phyloP scores from a whole-genome alignment of 2,888 invertebrate genomes.

The Coecobrya sp. region DNA sequence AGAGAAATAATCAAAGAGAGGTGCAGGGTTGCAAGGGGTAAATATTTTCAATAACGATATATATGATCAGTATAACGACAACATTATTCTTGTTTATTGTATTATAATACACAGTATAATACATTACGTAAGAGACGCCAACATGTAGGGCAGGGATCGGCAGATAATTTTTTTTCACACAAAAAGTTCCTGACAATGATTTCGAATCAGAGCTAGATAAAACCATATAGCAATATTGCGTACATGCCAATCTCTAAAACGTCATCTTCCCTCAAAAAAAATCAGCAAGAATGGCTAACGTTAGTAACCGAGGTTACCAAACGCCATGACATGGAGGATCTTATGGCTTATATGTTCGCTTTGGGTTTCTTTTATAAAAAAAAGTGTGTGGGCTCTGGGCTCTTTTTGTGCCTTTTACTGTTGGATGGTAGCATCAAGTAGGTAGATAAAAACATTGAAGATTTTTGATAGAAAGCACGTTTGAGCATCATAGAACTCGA shows the following conservation, averaged over 20 bases:
- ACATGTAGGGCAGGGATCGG: conserved; percentile 82
- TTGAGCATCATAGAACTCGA: not conserved
- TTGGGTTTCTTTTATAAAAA: conserved; percentile 33
- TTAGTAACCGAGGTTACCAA: conserved; percentile 11
- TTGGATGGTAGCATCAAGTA: not conserved
- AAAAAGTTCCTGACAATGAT: conserved; percentile 29
- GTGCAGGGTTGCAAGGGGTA: conserved; percentile 65
- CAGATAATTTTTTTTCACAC: conserved; percentile 38
- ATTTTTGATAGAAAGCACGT: not conserved
- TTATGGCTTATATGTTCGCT: not conserved
- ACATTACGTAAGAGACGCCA: conserved; percentile 60
- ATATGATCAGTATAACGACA: conserved; percentile 50
- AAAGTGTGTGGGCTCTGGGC: conserved; percentile 52
- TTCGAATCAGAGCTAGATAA: conserved; percentile 4
- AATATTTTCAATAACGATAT: conserved; percentile 66
- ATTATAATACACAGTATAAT: not conserved
- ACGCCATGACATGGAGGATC: conserved; percentile 4
- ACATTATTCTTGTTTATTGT: conserved; percentile 23
- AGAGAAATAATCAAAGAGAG: conserved; percentile 41
- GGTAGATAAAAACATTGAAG: conserved; percentile 9
- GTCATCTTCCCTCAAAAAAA: conserved; percentile 4
- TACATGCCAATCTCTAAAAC: not conserved
- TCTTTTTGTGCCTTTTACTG: conserved; percentile 6
- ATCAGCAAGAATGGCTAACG: not conserved
- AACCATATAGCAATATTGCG: not conserved